These are phyloP conservation scores for Plodia interpunctella DNA, from an alignment of 1,140 invertebrate genomes.

Conservation along the genomic window DNA sequence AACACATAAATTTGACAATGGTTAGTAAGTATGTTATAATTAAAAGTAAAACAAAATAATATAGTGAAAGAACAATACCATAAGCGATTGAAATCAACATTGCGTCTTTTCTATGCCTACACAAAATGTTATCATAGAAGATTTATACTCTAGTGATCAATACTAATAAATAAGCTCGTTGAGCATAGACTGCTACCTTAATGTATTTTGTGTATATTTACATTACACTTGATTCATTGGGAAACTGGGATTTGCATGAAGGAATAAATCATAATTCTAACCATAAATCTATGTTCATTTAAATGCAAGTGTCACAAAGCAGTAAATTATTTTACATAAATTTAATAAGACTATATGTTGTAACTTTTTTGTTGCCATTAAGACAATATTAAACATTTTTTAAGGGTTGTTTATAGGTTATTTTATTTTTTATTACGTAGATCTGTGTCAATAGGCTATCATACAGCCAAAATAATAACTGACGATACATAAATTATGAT, in stretches of 20 bases:
- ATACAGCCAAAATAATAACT: background rate
- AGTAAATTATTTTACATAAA: background rate
- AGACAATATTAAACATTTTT: background rate
- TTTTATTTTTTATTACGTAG: background rate
- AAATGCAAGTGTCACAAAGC: background rate
- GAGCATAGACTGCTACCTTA: constrained; percentile 1
- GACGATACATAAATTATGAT: background rate
- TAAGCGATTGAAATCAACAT: too few species aligned
- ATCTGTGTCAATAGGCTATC: background rate
- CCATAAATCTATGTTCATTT: too few species aligned
- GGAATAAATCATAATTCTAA: background rate
- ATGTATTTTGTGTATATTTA: background rate
- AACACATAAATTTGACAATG: too few species aligned
- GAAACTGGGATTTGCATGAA: background rate
- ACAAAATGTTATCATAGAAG: constrained; percentile 1
- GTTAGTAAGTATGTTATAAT: too few species aligned
- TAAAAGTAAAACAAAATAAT: too few species aligned
- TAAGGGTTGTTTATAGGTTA: background rate
- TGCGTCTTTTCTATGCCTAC: too few species aligned
- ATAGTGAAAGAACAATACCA: too few species aligned
- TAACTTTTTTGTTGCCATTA: constrained; percentile 1
- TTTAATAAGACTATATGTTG: background rate
- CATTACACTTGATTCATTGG: background rate
- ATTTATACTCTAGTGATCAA: background rate
- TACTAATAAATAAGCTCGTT: background rate